A percentile compares a stretch with the other conserved stretches of the same genome.
phyloP scores from a whole-genome alignment of 2,113 vertebrate species.

The Fulmarus glacialis region DNA sequence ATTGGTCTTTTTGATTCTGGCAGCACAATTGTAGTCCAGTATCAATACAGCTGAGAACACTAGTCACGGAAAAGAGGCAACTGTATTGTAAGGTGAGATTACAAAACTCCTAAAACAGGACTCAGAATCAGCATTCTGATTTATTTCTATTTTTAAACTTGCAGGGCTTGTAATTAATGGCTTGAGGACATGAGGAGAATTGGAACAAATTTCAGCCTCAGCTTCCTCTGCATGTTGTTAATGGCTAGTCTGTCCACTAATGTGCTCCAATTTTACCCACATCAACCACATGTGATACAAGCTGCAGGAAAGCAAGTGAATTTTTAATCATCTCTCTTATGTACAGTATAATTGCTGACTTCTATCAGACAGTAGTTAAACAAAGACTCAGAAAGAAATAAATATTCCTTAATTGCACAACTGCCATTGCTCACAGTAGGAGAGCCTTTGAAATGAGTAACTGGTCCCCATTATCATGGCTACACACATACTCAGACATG shows the following conservation, averaged over 20 bases:
- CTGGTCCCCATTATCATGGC: neutral
- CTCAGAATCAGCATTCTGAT: neutral
- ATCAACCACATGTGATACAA: constrained; percentile 57
- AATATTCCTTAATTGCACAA: constrained; percentile 63
- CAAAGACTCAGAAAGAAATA: constrained; percentile 63
- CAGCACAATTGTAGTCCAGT: neutral
- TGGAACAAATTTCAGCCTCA: constrained; percentile 43
- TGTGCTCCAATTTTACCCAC: constrained; percentile 61
- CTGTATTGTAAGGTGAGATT: neutral
- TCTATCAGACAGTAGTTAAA: constrained; percentile 72
- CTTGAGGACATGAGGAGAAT: constrained; percentile 26
- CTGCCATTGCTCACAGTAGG: constrained; percentile 44
- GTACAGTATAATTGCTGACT: constrained; percentile 67
- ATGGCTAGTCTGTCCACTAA: constrained; percentile 62
- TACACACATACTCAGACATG: neutral
- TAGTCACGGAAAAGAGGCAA: neutral
- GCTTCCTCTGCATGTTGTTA: constrained; percentile 63
- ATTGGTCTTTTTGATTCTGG: neutral
- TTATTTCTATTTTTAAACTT: constrained; percentile 30
- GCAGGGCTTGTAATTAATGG: constrained; percentile 50
- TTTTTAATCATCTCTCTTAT: constrained; percentile 67
- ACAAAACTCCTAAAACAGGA: neutral
- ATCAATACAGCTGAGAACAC: constrained; percentile 27
- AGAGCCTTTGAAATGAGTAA: constrained; percentile 30
- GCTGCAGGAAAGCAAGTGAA: constrained; percentile 66